phyloP scores from a whole-genome alignment of 2,888 invertebrate genomes.

The Acanthoscelides obtectus region DNA sequence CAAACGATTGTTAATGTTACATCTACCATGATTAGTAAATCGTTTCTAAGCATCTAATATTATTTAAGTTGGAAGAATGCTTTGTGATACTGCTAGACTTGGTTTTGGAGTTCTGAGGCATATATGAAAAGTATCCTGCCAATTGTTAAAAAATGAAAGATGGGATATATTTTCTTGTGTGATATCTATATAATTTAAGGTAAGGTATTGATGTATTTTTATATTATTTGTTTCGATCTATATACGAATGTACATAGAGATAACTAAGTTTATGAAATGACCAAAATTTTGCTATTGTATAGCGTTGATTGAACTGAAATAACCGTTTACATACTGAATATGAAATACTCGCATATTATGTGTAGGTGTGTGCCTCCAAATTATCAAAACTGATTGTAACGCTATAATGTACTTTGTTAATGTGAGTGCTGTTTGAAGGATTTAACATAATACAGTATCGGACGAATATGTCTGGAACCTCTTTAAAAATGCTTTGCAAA shows the following conservation, averaged over 20 bases:
- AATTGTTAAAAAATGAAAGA: slow-evolving; percentile 5
- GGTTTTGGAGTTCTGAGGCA: background rate
- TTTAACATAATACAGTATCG: background rate
- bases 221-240: slow-evolving; percentile 22
- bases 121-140: slow-evolving; percentile 3
- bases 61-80: background rate
- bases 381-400: background rate
- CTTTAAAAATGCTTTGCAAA: too few species aligned
- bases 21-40: background rate
- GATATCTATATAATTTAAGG: slow-evolving; percentile 18
- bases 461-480: background rate
- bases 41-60: background rate
- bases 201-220: slow-evolving; percentile 27
- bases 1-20: background rate
- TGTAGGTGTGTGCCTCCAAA: background rate
- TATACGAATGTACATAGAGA: slow-evolving; percentile 9
- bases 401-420: background rate
- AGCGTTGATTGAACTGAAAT: slow-evolving; percentile 3
- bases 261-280: slow-evolving; percentile 9
- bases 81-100: background rate
- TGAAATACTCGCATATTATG: background rate
- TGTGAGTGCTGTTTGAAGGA: background rate
- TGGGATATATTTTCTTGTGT: slow-evolving; percentile 24
- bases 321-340: background rate
- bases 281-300: slow-evolving; percentile 18